phyloP scores from a whole-genome alignment of 2,888 invertebrate genomes.

The Sepiola atlantica region DNA sequence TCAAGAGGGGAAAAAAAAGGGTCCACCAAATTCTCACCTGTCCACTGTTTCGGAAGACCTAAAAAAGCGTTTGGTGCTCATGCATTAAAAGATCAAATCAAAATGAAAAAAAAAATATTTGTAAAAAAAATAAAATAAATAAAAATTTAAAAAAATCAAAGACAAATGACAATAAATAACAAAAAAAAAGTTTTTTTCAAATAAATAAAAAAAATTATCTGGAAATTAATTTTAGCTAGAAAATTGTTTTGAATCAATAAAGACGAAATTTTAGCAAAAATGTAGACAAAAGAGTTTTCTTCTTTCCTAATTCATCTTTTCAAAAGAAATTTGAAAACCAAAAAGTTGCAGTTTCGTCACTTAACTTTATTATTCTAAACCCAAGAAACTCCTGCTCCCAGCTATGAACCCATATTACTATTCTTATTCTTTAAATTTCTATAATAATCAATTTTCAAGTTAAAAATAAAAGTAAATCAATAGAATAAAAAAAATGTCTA shows the following conservation, averaged over 20 bases:
- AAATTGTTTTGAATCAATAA: neutral
- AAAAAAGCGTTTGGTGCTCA: neutral
- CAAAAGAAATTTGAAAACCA: neutral
- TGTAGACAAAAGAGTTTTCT: neutral
- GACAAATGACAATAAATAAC: neutral
- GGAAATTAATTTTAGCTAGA: neutral
- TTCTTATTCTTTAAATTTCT: too few relatives aligned
- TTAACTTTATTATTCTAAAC: too few relatives aligned
- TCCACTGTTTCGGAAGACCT: neutral
- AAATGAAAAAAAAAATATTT: neutral
- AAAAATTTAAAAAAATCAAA: neutral
- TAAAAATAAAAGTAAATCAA: too few relatives aligned
- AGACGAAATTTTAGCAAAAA: neutral
- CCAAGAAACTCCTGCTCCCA: too few relatives aligned
- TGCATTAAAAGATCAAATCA: neutral
- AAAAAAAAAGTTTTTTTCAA: neutral
- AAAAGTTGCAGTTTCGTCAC: too few relatives aligned
- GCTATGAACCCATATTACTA: too few relatives aligned
- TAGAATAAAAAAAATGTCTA: too few relatives aligned
- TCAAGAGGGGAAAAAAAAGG: neutral
- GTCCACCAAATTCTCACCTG: neutral
- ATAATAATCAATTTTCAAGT: too few relatives aligned
- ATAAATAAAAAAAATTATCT: neutral
- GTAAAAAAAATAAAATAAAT: neutral
- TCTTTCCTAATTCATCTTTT: neutral